Evolutionary conservation across 2,113 vertebrate genomes (phyloP), one percentile per base, ranked within the genome.

Genomic region (Pristiophorus japonicus): DNA sequence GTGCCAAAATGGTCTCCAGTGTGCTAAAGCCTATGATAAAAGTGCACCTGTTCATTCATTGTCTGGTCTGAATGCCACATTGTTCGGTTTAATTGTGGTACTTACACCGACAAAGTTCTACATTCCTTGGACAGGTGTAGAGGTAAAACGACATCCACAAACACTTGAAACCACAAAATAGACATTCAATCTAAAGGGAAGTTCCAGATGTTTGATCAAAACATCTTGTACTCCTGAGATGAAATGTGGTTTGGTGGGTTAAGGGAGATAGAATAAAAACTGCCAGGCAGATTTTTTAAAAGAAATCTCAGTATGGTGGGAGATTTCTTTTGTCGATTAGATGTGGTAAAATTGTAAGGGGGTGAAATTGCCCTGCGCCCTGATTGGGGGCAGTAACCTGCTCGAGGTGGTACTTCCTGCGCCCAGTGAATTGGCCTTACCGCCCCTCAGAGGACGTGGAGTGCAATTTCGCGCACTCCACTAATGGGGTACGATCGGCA

Each of bases 41-140:
- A 34, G 62, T 63, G 63, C 93, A 94, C 93, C 93, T 94, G 93
- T 70, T 94, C 65, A 67, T 94, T 94, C 66, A 92, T 63, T 92
- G 88, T 63, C 34, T 63, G n/a, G 34, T 42, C 59, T 92, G 88
- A 92, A 92, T 63, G 59, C 88, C 92, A 30, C 92, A 94, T 67
- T 70, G 65, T 94, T 70, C 38, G 38, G 38, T 67, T 94, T 94
- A 70, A 94, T 94, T 94, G 65, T 70, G 62, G 38, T 94, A 67
- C 63, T 94, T 94, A 67, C 24, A 94, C 92, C 65, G 70, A 94
- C 65, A 70, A 67, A 94, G 65, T 94, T 94, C 42, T 30, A 47
- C 92, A 24, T 70, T 94, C 65, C 92, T 94, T 47, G 42, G 38
- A 70, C 22, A 42, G 65, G 65, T 94, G 38, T 42, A 38, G 67